Base-by-base conservation (phyloP, 37 sponge, comb jelly and placozoan genomes). In the Agelas oroides region DNA sequence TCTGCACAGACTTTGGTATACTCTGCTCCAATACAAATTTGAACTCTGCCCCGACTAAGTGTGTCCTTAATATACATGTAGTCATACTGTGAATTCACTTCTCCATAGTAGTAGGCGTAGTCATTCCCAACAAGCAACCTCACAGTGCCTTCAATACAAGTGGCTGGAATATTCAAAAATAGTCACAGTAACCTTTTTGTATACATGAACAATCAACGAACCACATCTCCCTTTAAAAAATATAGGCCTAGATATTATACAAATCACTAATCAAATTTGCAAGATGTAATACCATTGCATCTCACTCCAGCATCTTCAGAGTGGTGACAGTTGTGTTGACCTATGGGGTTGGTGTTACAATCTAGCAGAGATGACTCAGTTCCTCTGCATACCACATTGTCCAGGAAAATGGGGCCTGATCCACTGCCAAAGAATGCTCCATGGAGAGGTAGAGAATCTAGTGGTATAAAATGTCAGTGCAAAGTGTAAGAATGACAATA, bases 1-100 rank as follows among this genome's bases (percentile, higher is more conserved):
- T 73, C 56, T 20, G 32, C 65, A 65, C 84, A 83, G 19, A 83
- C 66, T 5, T 74, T 64, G n/a, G 75, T 75, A 64, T 73, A 83
- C 28, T 30, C 41, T 30, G 65, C 75, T 41, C 65, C 56, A 5
- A 73, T 21, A 41, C 84, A 83, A 31, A 83, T 75, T 54, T 83
- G 75, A 38, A 83, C 84, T 65, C 84, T 73, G 14, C 84, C 84
- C 24, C 54, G 36, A 15, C 58, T 59, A 25, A 28, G 28, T 28
- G 70, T 80, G 18, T 53, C 70, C 31, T 30, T 30, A 0, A 55
- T 24, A 36, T 32, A 67, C 28, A 33, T 55, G n/a, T 80, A 39
- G 2, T 20, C 28, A 33, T 54, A 36, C 3, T 73, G 23, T 3
- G 35, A 5, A 40, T 21, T 73, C 17, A 40, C 24, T 21, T 8